These are phyloP conservation scores for Menura novaehollandiae DNA, from an alignment of 2,113 vertebrate genomes.

Conservation along the genomic window DNA sequence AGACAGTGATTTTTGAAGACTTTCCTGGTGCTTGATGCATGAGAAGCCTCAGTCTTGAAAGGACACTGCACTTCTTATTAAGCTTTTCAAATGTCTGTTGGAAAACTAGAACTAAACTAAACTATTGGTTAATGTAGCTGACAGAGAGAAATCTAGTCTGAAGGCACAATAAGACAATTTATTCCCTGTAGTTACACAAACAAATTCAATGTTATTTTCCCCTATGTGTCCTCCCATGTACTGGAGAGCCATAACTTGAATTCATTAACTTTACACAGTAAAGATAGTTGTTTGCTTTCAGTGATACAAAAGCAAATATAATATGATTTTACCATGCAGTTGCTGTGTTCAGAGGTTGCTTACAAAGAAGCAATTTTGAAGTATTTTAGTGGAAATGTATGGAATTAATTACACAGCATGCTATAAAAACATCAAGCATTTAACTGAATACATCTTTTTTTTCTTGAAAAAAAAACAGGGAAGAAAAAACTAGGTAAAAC, in stretches of 20 bases:
- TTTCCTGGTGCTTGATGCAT: background rate
- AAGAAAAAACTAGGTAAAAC: background rate
- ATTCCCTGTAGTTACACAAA: background rate
- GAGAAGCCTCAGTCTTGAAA: background rate
- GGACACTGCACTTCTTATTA: background rate
- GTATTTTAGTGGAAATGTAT: background rate
- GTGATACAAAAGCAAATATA: background rate
- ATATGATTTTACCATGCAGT: background rate
- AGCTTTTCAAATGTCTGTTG: background rate
- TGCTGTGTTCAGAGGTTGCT: background rate
- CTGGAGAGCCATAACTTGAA: background rate
- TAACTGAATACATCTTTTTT: background rate
- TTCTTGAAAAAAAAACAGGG: fast-evolving
- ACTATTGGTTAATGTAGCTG: background rate
- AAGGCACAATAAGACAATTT: background rate
- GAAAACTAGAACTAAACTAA: background rate
- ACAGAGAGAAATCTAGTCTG: background rate
- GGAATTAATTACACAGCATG: background rate
- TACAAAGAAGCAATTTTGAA: background rate
- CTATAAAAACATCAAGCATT: background rate
- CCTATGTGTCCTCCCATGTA: background rate
- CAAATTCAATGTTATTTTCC: background rate
- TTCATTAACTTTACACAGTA: background rate
- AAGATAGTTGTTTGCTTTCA: background rate
- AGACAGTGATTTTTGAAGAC: background rate